A percentile compares a stretch with the other conserved stretches of the same genome.
phyloP scores from a whole-genome alignment of 2,113 vertebrate genomes.

The Lampris incognitus region DNA sequence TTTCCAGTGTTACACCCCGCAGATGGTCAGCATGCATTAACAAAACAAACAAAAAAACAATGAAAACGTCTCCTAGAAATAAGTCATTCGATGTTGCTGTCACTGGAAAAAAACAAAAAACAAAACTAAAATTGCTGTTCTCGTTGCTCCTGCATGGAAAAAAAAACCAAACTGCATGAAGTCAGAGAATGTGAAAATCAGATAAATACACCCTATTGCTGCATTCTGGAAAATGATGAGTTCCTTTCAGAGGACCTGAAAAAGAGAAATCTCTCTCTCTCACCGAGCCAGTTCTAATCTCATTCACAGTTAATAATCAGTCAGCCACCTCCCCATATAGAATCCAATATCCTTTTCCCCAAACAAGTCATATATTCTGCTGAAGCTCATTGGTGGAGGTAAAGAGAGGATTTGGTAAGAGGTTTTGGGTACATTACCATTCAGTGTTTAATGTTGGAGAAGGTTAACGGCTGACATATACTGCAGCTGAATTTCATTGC shows the following conservation, averaged over 20 bases:
- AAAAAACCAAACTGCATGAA: constrained; percentile 20
- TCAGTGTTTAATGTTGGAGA: constrained; percentile 8
- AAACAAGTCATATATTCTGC: background rate
- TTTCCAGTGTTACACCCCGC: background rate
- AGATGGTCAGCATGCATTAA: constrained; percentile 17
- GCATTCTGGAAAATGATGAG: constrained; percentile 42
- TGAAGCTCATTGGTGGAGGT: constrained; percentile 15
- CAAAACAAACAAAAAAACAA: background rate
- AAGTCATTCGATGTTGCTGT: constrained; percentile 41
- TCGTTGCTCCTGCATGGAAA: constrained; percentile 15
- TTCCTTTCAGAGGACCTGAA: constrained; percentile 62
- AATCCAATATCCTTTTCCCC: constrained; percentile 31
- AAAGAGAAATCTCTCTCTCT: constrained; percentile 84
- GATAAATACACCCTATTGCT: constrained; percentile 57
- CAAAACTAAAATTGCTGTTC: constrained; percentile 29
- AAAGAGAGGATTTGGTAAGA: constrained; percentile 31
- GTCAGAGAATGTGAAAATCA: constrained; percentile 44
- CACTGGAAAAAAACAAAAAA: constrained; percentile 13
- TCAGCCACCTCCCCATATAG: background rate
- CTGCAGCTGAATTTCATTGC: constrained; percentile 16
- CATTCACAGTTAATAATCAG: constrained; percentile 42
- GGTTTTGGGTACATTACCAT: constrained; percentile 32
- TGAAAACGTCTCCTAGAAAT: constrained; percentile 16
- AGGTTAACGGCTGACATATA: constrained; percentile 24
- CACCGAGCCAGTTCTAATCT: constrained; percentile 44